Base-by-base conservation (phyloP, 2,888 invertebrate species). In the Agrotis ipsilon region DNA sequence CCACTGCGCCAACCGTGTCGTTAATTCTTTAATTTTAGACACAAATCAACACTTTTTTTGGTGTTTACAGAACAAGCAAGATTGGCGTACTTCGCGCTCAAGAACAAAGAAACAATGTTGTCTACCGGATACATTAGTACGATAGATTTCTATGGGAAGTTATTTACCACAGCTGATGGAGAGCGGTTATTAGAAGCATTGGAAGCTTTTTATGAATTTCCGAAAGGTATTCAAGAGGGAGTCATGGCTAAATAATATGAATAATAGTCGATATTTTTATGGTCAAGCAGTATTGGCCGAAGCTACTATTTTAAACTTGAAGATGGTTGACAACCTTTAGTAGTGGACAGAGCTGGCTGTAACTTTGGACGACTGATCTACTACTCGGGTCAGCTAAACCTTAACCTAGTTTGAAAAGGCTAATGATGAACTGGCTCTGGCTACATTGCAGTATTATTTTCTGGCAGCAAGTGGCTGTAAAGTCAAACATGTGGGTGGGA, bases 61-160 rank as follows among this genome's bases (percentile, higher is more conserved):
- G 11, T n/a, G 0, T 16, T 61, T 27, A 48, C 27, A 49, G 61
- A 19, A 3, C 11, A 16, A 27, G 49, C 61, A 27, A 16, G 11
- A 46, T 0, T 16, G 6, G 11, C 19, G 3, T 14, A 45, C 14
- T 16, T 11, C 16, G 4, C 9, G 14, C 60, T 60, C 24, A 60
- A 60, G n/a, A 27, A 60, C 45, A 60, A 60, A 16, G 24, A 46
- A 9, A 3, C 14, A 24, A 14, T 14, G 14, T 14, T 46, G 45
- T 2, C 1, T 2, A 0, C 9, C 24, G 14, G 4, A 1, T 1
- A n/a, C 9, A 3, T 16, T 21, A 0, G 4, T 24, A 7, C 9
- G 46, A 9, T 60, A n/a, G 9, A 46, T n/a, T n/a, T 16, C 9
- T 60, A 24, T 24, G n/a, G 9, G 18, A 46, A 18, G 4, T 4